These are phyloP conservation scores for Catocala nupta DNA, from an alignment of 2,888 invertebrate genomes.

Conservation along the genomic window DNA sequence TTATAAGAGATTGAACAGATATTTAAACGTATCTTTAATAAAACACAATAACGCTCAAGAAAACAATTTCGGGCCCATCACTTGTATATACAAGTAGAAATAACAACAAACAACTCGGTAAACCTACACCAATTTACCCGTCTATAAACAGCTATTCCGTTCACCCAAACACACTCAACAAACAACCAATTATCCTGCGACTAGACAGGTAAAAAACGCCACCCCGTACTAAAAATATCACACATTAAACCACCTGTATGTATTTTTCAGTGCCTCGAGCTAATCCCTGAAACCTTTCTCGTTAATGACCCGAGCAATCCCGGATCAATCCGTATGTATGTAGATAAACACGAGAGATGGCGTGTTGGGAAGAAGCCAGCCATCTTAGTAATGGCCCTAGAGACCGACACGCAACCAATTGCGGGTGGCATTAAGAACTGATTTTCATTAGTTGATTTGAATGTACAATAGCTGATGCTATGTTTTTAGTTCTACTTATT, in stretches of 20 bases:
- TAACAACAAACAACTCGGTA: neutral
- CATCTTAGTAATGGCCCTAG: conserved; percentile 45
- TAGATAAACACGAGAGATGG: conserved; percentile 52
- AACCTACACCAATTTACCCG: neutral
- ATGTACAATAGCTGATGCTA: conserved; percentile 3
- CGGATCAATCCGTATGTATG: conserved; percentile 55
- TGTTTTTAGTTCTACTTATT: too few species aligned
- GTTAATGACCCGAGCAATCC: conserved; percentile 51
- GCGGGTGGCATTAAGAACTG: conserved; percentile 22
- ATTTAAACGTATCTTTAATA: too few species aligned
- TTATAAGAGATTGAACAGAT: too few species aligned
- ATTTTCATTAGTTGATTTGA: conserved; percentile 34
- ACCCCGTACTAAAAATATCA: conserved; percentile 29
- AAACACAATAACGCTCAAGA: too few species aligned
- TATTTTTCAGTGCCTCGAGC: conserved; percentile 47
- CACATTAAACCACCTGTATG: conserved; percentile 31
- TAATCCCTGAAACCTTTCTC: conserved; percentile 38
- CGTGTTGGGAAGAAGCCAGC: conserved; percentile 53
- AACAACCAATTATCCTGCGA: conserved; percentile 6
- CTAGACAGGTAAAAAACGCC: conserved; percentile 14
- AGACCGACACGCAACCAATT: conserved; percentile 42
- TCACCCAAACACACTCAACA: conserved; percentile 4
- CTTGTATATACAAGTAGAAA: too few species aligned
- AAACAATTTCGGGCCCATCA: too few species aligned
- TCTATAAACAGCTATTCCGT: conserved; percentile 2